phyloP scores from a whole-genome alignment of 2,888 invertebrate genomes.

The Willowsia nigromaculata region DNA sequence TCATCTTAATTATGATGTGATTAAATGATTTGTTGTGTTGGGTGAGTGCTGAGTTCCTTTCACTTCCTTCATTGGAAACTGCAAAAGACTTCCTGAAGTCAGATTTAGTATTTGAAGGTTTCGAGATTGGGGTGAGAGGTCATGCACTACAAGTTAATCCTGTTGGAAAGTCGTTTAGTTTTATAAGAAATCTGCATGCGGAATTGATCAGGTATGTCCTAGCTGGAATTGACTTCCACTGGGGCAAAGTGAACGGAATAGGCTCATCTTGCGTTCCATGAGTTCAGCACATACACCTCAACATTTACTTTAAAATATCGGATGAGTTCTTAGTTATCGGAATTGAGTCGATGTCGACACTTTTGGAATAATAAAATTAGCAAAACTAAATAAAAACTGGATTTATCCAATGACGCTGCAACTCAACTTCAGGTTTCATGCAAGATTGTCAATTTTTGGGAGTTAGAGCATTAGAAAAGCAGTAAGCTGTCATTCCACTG shows the following conservation, averaged over 20 bases:
- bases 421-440: too few relatives aligned
- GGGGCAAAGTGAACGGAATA: neutral
- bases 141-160: neutral
- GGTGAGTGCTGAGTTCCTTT: too few relatives aligned
- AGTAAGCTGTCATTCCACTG: too few relatives aligned
- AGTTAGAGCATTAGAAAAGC: too few relatives aligned
- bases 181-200: neutral
- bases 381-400: too few relatives aligned
- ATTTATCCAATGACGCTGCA: too few relatives aligned
- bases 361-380: too few relatives aligned
- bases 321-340: neutral
- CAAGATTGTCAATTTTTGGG: too few relatives aligned
- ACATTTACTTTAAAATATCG: too few relatives aligned
- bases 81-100: neutral
- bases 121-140: neutral
- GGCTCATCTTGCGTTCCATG: neutral
- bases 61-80: neutral
- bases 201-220: neutral
- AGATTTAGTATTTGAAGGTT: neutral
- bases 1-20: too few relatives aligned
- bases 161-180: neutral
- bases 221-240: neutral
- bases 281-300: too few relatives aligned
- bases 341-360: neutral
- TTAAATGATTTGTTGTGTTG: too few relatives aligned